Evolutionary conservation across 2,797 vertebrate genomes (phyloP), one percentile per base, ranked within the genome.

Genomic region (Characodon lateralis): DNA sequence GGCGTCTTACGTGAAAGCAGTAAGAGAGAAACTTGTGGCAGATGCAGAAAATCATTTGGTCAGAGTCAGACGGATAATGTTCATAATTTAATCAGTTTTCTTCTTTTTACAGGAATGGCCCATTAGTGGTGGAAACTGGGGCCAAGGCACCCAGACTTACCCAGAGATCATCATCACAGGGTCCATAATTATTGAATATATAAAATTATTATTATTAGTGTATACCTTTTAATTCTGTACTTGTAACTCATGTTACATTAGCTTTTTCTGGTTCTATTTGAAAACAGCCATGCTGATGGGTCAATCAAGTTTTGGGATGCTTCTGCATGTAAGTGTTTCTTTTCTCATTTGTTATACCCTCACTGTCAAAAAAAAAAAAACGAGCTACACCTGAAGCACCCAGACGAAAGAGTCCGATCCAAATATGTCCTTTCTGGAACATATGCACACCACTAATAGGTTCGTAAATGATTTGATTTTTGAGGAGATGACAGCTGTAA

Each of bases 281-380:
- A 73, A 89, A 78, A 80, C 89, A 99, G 98, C 88, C 98, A 99
- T 90, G 98, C 98, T 82, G 98, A 99, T 91, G 98, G 98, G 59
- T 97, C 98, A 6, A 91, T 99, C 88, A 99, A 99, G 86, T 99
- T 99, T 89, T 99, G 98, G 98, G 98, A 99, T 86, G 97, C 98
- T 5, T 99, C 98, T 93, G 97, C 97, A 92, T 94, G 98, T 99
- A 92, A 97, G 98, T 97, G 69, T 80, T 59, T 43, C 41, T 24
- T 80, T 73, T 2, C 31, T 55, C 55, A 7, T 69, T 16, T 24
- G 13, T 16, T 16, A 26, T 48, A 48, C 28, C 46, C 41, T 12
- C 63, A 22, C 2, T 9, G 20, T 68, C 39, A 39, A 24, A 41
- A 22, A 61, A 41, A 22, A 61, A 51, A 39, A 20, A 41, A 35